Percentiles rank a stretch among this genome's conserved stretches.
Evolutionary conservation across 2,797 vertebrate genomes (phyloP).

Genomic region (Enteromius treurensis): DNA sequence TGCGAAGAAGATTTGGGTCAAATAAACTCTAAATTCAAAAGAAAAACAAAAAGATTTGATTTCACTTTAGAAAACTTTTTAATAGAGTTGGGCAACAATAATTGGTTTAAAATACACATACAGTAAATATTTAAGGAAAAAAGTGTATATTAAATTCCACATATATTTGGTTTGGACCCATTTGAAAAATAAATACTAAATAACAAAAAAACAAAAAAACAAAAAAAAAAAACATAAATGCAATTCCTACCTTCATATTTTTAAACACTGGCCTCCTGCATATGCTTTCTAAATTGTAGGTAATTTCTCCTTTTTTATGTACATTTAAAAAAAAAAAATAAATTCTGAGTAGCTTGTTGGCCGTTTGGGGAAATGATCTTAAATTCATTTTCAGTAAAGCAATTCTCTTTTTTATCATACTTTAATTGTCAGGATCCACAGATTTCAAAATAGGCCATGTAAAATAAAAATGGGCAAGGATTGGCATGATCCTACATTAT

Average conservation of each 20-base stretch:
- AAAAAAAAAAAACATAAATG: too few species aligned
- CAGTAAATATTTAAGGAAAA: too few species aligned
- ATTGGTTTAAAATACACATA: too few species aligned
- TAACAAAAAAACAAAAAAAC: too few species aligned
- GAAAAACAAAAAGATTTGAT: neutral
- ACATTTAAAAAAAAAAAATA: neutral
- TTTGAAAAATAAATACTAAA: neutral
- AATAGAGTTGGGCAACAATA: too few species aligned
- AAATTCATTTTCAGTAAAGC: neutral
- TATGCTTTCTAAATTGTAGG: neutral
- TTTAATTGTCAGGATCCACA: neutral
- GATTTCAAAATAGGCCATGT: neutral
- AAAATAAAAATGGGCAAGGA: neutral
- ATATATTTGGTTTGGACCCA: neutral
- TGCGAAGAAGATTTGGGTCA: too few species aligned
- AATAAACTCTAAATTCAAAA: neutral
- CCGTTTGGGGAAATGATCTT: neutral
- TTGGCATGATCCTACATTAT: neutral
- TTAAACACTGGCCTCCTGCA: neutral
- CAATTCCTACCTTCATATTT: too few species aligned
- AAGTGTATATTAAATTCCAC: too few species aligned
- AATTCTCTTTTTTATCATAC: neutral
- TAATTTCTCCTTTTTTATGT: neutral
- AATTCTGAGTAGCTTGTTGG: neutral
- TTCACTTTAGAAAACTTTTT: neutral